Conservation (phyloP, 2,888 invertebrate genomes). For the Tenodera sinensis region DNA sequence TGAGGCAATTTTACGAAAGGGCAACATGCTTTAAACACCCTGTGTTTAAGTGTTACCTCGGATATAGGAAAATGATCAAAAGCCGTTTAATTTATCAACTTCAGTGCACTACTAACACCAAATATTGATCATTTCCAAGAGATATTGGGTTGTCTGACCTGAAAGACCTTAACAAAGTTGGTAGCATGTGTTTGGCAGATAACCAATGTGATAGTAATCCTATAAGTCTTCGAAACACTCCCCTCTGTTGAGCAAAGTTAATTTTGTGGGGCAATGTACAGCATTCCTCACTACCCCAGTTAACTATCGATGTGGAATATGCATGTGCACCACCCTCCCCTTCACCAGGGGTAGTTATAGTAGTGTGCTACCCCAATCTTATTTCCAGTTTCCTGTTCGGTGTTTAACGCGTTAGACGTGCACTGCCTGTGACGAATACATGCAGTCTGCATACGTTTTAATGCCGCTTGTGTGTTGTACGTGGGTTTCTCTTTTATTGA, state of each 20-base stretch:
- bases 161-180: background rate
- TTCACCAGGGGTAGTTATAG: background rate
- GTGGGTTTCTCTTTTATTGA: too few relatives aligned
- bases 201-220: background rate
- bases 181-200: background rate
- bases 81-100: too few relatives aligned
- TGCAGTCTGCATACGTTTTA: background rate
- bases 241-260: background rate
- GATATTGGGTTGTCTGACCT: background rate
- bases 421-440: background rate
- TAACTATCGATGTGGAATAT: background rate
- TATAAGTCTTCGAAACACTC: background rate
- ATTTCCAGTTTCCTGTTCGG: background rate
- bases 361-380: background rate
- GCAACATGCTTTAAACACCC: too few relatives aligned
- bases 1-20: too few relatives aligned
- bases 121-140: background rate
- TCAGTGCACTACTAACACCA: too few relatives aligned
- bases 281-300: background rate
- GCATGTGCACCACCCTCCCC: background rate
- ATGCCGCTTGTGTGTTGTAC: too few relatives aligned
- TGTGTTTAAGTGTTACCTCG: too few relatives aligned
- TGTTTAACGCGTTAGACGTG: background rate
- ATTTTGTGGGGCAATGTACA: background rate
- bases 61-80: too few relatives aligned